Percentiles rank a stretch among this genome's conserved stretches.
Evolutionary conservation across 2,797 vertebrate species (phyloP).

Genomic region (Chaetophractus vellerosus): DNA sequence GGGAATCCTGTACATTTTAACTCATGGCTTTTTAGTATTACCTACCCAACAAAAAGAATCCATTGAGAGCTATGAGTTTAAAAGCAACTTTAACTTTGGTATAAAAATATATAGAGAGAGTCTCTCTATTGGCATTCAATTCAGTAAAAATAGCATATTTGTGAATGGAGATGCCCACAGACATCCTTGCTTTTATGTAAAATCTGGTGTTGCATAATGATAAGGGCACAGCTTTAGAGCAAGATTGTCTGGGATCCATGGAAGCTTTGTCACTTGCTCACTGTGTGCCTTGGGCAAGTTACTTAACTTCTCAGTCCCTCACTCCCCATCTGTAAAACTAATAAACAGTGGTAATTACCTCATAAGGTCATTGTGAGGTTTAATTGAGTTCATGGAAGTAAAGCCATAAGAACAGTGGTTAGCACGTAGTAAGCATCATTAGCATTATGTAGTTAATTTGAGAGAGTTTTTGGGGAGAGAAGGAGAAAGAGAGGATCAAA

Average conservation of each 20-base stretch:
- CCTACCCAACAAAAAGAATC: neutral
- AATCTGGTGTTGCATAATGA: neutral
- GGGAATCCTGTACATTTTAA: no score
- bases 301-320: neutral
- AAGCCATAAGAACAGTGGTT: neutral
- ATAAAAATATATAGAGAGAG: neutral
- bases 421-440: neutral
- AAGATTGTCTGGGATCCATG: neutral
- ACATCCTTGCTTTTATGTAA: neutral
- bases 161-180: neutral
- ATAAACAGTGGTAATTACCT: neutral
- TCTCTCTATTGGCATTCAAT: neutral
- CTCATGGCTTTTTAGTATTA: neutral
- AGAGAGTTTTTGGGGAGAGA: neutral
- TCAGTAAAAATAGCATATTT: constrained; percentile 8
- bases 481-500: neutral
- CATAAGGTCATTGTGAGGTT: neutral
- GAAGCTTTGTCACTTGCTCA: constrained; percentile 5
- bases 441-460: neutral
- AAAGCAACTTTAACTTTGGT: constrained; percentile 11
- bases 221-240: neutral
- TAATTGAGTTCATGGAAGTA: neutral
- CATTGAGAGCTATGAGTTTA: neutral
- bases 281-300: neutral
- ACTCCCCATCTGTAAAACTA: neutral